Base-by-base conservation (phyloP, 2,888 invertebrate genomes). In the Pardosa pseudoannulata region DNA sequence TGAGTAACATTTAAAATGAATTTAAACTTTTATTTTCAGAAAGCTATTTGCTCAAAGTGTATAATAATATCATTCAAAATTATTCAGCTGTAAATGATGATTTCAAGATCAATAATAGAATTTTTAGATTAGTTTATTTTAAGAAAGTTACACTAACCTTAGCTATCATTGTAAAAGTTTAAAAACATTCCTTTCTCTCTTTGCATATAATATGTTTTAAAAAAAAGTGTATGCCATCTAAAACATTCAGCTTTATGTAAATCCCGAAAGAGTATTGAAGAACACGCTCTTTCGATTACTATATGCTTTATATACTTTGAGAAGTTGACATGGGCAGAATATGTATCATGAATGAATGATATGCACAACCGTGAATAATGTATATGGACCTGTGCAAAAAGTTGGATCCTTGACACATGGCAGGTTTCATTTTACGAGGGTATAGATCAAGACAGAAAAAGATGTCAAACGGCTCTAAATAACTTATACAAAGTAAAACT, bases 371-470 rank as follows among this genome's bases (percentile, higher is more conserved):
- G 29, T 76, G 67, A 76, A 76, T 67, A 67, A 76, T 76, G 56
- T 36, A 67, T 67, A 36, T 23, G 27, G 32, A 32, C 32, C n/a
- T 36, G 2, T 67, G 32, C 16, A 23, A 32, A 67, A 76, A 46
- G 67, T 67, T 67, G 28, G 67, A 46, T 76, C n/a, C 39, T 76
- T 76, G 76, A 67, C 76, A 76, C 67, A 31, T 76, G 31, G 41
- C 27, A 28, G 6, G 28, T 39, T 46, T 67, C 41, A 41, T 41
- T 76, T 76, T 67, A 28, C 31, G 46, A 39, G 50, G 41, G 64
- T 67, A 41, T 76, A 23, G 27, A 29, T 29, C 67, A 46, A 31
- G 23, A 65, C 27, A 23, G 11, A 39, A 46, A 67, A 76, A 67
- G 6, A 27, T 76, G 76, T 65, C 76, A 76, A 76, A 67, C 19